phyloP scores from a whole-genome alignment of 1,140 invertebrate genomes.

The Drosophila sulfurigaster region DNA sequence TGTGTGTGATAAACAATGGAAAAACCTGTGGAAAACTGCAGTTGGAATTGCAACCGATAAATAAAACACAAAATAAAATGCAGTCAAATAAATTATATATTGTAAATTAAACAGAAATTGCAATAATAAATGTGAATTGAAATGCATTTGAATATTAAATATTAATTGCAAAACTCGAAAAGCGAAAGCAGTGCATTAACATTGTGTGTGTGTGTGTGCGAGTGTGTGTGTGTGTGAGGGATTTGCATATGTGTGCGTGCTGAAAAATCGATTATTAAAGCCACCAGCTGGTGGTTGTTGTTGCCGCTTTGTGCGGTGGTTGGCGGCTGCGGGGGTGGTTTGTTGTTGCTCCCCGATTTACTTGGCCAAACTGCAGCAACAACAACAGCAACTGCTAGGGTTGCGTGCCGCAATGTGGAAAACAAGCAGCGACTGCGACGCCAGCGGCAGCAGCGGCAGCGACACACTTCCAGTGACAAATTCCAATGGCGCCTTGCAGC shows the following conservation, averaged over 20 bases:
- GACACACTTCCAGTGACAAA: conserved; percentile 76
- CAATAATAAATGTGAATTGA: not conserved
- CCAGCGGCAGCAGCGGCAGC: conserved; percentile 41
- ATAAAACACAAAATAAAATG: conserved; percentile 7
- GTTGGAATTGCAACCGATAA: conserved; percentile 16
- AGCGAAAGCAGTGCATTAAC: conserved; percentile 41
- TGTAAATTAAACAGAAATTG: not conserved
- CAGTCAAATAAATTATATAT: not conserved
- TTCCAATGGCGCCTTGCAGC: conserved; percentile 81
- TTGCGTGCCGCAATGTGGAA: conserved; percentile 78
- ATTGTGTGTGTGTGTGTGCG: conserved; percentile 24
- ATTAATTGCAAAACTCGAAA: conserved; percentile 15
- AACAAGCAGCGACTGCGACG: conserved; percentile 32
- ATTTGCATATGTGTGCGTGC: conserved; percentile 60
- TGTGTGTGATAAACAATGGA: conserved; percentile 39
- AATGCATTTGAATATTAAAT: not conserved
- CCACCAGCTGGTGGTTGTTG: conserved; percentile 74
- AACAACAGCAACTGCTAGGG: conserved; percentile 44
- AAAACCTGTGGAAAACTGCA: conserved; percentile 41
- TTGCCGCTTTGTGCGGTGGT: conserved; percentile 36
- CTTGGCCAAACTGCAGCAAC: conserved; percentile 24
- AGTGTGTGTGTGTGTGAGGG: conserved; percentile 38
- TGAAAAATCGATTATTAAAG: conserved; percentile 83
- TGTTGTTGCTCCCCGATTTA: conserved; percentile 49
- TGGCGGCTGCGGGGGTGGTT: conserved; percentile 45